phyloP scores from a whole-genome alignment of 2,797 vertebrate genomes.

The Hyperoplus immaculatus region DNA sequence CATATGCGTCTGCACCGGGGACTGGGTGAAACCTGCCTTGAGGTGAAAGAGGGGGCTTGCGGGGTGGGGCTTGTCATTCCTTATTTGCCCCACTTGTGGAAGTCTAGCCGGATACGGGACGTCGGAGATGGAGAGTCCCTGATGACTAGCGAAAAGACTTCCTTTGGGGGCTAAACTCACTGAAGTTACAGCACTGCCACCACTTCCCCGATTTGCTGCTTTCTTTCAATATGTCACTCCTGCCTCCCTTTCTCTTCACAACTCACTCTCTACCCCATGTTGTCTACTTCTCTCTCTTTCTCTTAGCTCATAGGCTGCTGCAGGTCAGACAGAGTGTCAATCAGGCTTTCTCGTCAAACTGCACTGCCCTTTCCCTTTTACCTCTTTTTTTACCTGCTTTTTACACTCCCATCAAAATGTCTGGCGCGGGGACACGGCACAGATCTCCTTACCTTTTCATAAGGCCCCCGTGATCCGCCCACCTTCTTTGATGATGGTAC shows the following conservation, averaged over 20 bases:
- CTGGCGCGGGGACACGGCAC: constrained; percentile 37
- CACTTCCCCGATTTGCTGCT: constrained; percentile 45
- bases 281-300: constrained; percentile 11
- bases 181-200: constrained; percentile 60
- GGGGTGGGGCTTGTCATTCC: constrained; percentile 67
- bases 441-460: constrained; percentile 50
- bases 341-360: constrained; percentile 62
- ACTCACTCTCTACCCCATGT: neutral
- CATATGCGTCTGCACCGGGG: constrained; percentile 25
- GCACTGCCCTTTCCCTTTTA: constrained; percentile 53
- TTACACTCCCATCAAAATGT: constrained; percentile 55
- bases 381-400: constrained; percentile 50
- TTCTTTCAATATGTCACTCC: constrained; percentile 35
- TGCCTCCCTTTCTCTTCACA: constrained; percentile 20
- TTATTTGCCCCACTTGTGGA: constrained; percentile 78
- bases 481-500: constrained; percentile 28
- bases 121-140: constrained; percentile 67
- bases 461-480: constrained; percentile 27
- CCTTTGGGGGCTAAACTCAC: constrained; percentile 59
- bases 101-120: constrained; percentile 68
- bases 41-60: constrained; percentile 38
- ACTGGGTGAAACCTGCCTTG: constrained; percentile 60
- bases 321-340: constrained; percentile 60
- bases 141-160: constrained; percentile 71
- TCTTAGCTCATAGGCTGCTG: constrained; percentile 51